These are phyloP conservation scores for Ptyas mucosa DNA, from an alignment of 2,113 vertebrate species.

Conservation along the genomic window DNA sequence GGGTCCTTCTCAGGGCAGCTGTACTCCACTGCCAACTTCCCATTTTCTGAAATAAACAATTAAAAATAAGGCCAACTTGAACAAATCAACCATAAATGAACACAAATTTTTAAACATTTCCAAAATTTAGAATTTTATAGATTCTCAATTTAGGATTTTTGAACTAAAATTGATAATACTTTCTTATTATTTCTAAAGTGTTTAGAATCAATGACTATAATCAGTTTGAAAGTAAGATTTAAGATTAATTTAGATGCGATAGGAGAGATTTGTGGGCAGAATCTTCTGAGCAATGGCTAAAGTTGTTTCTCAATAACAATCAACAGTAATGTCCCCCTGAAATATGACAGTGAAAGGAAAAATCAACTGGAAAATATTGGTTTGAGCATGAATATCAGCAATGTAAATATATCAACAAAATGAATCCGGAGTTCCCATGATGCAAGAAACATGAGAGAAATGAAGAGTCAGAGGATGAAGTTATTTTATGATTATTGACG, in stretches of 20 bases:
- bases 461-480: neutral
- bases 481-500: neutral
- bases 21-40: conserved; percentile 70
- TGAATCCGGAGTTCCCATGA: neutral
- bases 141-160: neutral
- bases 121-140: neutral
- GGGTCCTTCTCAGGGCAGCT: conserved; percentile 55
- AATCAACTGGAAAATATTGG: neutral
- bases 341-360: neutral
- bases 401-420: neutral
- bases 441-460: neutral
- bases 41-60: conserved; percentile 64
- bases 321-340: neutral
- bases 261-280: neutral
- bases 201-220: neutral
- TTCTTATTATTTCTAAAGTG: neutral
- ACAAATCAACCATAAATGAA: neutral
- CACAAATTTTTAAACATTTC: neutral
- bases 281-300: neutral
- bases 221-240: neutral
- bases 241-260: neutral
- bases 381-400: neutral
- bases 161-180: neutral
- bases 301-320: neutral
- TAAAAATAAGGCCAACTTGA: neutral